Base-by-base conservation (phyloP, 2,888 invertebrate species). In the Coenonympha arcania region DNA sequence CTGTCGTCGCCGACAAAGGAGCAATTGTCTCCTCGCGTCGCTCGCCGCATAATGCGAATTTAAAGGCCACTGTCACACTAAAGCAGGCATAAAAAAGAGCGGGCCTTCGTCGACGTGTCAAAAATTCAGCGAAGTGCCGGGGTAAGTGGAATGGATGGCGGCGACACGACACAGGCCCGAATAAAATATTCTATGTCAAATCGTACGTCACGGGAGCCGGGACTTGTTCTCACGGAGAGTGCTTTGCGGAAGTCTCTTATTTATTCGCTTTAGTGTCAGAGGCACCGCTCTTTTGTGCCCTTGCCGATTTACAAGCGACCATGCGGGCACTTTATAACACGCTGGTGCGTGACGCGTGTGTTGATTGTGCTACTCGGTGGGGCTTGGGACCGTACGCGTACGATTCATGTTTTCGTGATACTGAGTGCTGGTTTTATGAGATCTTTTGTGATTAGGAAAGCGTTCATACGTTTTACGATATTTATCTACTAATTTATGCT, bases 111-210 rank as follows among this genome's bases (percentile, higher is more conserved):
- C 66, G 73, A 73, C 74, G 76, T 82, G 83, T 84, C 86, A 84
- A 85, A 86, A 85, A 85, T 84, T 84, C 82, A 82, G 78, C 79
- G 76, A 77, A 79, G 74, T 71, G 71, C 73, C 68, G 69, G 81
- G 79, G 78, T 85, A 86, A 86, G 86, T 84, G 85, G 82, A 85
- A 86, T 82, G 75, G 78, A 86, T 84, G 79, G 79, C 73, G 71
- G 68, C 69, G 73, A 69, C 74, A 74, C 69, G 73, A 69, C 74
- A 74, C 69, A 69, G 70, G 61, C 68, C 70, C 72, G 73, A 78
- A 80, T 86, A 84, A 85, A 86, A 84, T 82, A 86, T 85, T 84
- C 80, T 76, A 73, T 76, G 77, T 82, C 82, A 83, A 82, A 84
- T 78, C 84, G 83, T 86, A 86, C 79, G 82, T 86, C 86, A 85